Percentiles rank a stretch among this genome's conserved stretches.
Conservation (phyloP, 2,113 vertebrate genomes). For the Rafetus swinhoei region DNA sequence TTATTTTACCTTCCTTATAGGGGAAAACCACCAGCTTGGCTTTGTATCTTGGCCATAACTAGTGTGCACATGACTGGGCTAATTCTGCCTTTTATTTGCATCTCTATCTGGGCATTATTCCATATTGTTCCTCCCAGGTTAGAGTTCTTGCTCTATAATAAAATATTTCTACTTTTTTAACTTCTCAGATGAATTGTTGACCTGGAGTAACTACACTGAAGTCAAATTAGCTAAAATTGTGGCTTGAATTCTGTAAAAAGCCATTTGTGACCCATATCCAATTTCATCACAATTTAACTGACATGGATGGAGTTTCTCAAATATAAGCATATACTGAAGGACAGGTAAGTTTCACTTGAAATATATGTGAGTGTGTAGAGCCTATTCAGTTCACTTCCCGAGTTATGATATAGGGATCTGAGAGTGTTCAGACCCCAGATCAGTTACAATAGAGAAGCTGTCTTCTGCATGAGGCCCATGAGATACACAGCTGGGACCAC, state of each 20-base stretch:
- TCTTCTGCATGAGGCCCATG: background rate
- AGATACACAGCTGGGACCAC: background rate
- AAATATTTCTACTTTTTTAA: background rate
- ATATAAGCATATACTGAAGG: background rate
- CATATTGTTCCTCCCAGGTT: background rate
- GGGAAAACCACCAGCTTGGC: background rate
- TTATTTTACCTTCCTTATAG: background rate
- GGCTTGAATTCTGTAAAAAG: background rate
- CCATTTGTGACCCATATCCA: background rate
- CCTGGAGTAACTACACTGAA: background rate
- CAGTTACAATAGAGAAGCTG: background rate
- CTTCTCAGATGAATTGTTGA: background rate
- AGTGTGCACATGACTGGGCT: fast-evolving
- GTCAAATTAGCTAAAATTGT: background rate
- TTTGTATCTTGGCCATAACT: background rate
- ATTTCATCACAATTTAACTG: background rate
- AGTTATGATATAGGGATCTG: background rate
- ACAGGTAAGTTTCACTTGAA: background rate
- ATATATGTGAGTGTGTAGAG: background rate
- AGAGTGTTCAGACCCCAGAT: background rate
- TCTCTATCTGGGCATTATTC: background rate
- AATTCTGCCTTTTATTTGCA: background rate
- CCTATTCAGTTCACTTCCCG: background rate
- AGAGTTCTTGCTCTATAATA: background rate
- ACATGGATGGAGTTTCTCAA: background rate